A percentile compares a stretch with the other conserved stretches of the same genome.
phyloP scores from a whole-genome alignment of 2,888 invertebrate species.

The Leptogaster cylindrica region DNA sequence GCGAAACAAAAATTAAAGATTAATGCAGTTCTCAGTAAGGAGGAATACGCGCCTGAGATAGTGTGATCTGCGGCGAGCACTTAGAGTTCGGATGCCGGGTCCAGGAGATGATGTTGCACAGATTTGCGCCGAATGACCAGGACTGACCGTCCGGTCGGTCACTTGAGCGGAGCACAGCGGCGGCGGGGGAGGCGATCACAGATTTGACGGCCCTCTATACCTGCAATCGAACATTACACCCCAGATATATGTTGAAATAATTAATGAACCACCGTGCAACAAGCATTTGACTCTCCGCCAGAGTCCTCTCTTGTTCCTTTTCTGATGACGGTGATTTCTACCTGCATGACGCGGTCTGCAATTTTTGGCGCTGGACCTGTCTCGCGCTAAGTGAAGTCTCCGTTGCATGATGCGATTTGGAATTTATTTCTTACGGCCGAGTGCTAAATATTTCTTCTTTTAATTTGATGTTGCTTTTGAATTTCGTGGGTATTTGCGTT shows the following conservation, averaged over 20 bases:
- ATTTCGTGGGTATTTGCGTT: slow-evolving; percentile 24
- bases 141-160: slow-evolving; percentile 1
- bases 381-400: slow-evolving; percentile 31
- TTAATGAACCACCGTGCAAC: slow-evolving; percentile 41
- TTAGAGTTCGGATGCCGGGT: slow-evolving; percentile 16
- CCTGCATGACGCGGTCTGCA: slow-evolving; percentile 41
- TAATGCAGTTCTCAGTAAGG: slow-evolving; percentile 41
- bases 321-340: slow-evolving; percentile 18
- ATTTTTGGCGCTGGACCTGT: slow-evolving; percentile 37
- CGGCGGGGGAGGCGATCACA: slow-evolving; percentile 10
- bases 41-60: slow-evolving; percentile 23
- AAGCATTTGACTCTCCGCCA: slow-evolving; percentile 21
- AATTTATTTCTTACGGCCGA: slow-evolving; percentile 42
- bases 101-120: background rate
- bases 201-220: slow-evolving; percentile 29
- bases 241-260: slow-evolving; percentile 41
- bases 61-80: slow-evolving; percentile 22
- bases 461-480: slow-evolving; percentile 40
- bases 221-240: slow-evolving; percentile 41
- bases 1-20: slow-evolving; percentile 40
- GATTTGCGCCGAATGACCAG: slow-evolving; percentile 29
- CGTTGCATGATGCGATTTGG: slow-evolving; percentile 38
- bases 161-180: background rate
- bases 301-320: background rate
- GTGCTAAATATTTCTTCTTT: slow-evolving; percentile 42